These are phyloP conservation scores for Linnaemya tessellans DNA, from an alignment of 2,888 invertebrate species.

Conservation along the genomic window DNA sequence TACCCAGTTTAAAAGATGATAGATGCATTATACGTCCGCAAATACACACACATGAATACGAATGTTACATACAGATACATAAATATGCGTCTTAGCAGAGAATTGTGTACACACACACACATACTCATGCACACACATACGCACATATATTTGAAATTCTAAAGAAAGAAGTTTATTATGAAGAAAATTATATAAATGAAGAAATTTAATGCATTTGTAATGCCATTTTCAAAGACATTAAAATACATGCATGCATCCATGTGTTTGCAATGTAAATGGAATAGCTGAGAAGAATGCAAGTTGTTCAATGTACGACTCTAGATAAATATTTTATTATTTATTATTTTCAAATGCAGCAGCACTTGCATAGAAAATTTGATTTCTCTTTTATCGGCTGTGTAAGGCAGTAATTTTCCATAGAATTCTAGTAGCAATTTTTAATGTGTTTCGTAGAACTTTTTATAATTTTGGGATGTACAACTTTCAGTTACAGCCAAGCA, in stretches of 20 bases:
- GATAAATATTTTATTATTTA: conserved; percentile 57
- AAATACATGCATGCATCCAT: not conserved
- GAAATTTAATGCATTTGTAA: conserved; percentile 71
- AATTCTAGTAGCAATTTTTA: too few species aligned
- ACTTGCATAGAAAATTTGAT: not conserved
- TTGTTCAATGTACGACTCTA: conserved; percentile 26
- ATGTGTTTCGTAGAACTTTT: too few species aligned
- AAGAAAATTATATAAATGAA: conserved; percentile 61
- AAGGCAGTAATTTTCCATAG: not conserved
- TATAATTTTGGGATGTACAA: too few species aligned
- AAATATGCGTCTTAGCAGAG: not conserved
- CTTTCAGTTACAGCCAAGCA: too few species aligned
- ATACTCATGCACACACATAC: not conserved
- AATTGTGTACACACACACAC: not conserved
- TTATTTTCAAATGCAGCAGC: conserved; percentile 36
- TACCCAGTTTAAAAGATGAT: conserved; percentile 57
- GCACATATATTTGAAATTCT: conserved; percentile 4
- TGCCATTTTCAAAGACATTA: conserved; percentile 49
- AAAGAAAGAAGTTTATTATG: conserved; percentile 54
- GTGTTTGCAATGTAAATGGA: not conserved
- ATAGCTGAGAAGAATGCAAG: conserved; percentile 14
- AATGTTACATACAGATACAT: not conserved
- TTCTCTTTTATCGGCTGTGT: not conserved
- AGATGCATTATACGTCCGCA: conserved; percentile 45
- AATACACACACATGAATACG: not conserved